A percentile compares a stretch with the other conserved stretches of the same genome.
Evolutionary conservation across 2,797 vertebrate genomes (phyloP).

Genomic region (Melanotaenia trifasciata): DNA sequence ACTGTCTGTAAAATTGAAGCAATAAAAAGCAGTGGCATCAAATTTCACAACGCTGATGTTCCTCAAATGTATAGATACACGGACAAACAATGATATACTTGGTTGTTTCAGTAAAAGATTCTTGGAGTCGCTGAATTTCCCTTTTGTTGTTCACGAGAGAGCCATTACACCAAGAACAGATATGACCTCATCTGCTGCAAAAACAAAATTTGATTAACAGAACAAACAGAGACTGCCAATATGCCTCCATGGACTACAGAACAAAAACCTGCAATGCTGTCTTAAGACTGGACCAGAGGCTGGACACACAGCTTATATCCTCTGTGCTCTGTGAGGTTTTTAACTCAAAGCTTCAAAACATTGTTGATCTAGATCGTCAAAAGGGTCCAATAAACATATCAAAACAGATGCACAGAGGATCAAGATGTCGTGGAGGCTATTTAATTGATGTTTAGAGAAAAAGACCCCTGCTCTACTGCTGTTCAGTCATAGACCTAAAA

Average conservation of each 20-base stretch:
- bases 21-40: constrained; percentile 85
- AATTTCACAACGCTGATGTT: constrained; percentile 75
- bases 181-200: constrained; percentile 87
- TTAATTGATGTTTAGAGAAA: constrained; percentile 50
- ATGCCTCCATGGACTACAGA: constrained; percentile 81
- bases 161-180: constrained; percentile 86
- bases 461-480: constrained; percentile 42
- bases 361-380: constrained; percentile 61
- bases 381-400: constrained; percentile 47
- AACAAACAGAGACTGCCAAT: constrained; percentile 86
- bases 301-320: constrained; percentile 55
- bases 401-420: constrained; percentile 45
- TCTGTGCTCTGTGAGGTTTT: constrained; percentile 30
- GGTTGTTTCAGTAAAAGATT: constrained; percentile 85
- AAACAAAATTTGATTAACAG: constrained; percentile 89
- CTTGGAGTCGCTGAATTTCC: constrained; percentile 77
- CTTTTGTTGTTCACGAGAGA: constrained; percentile 86
- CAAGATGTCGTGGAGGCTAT: constrained; percentile 56
- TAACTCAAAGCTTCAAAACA: constrained; percentile 53
- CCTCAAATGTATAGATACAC: constrained; percentile 84
- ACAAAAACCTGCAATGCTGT: constrained; percentile 75
- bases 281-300: constrained; percentile 73
- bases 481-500: constrained; percentile 49
- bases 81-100: constrained; percentile 83
- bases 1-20: constrained; percentile 88